Evolutionary conservation across 2,888 invertebrate genomes (phyloP), one percentile per base, ranked within the genome.

Genomic region (Mesorhabditis belari): DNA sequence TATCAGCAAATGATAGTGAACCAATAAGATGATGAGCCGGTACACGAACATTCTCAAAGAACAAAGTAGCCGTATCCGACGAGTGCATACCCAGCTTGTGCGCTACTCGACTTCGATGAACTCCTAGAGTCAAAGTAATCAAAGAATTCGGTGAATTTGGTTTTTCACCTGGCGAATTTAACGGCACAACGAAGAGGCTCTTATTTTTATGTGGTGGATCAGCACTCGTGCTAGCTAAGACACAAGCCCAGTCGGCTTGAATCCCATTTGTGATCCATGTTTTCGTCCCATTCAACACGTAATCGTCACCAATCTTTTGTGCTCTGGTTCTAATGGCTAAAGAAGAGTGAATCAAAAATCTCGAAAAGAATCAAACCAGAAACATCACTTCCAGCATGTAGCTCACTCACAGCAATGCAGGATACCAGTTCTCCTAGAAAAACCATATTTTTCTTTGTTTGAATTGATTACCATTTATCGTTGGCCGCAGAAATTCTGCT

Each of bases 251-350:
- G 75, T 86, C 86, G 0, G 85, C 86, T 73, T 86, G 73, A 23
- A 79, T 74, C 0, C 84, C 85, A 70, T 84, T 86, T 3, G 86
- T 85, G 51, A 83, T 86, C 86, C 86, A 86, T 85, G 85, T 85
- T 73, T 86, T 86, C 25, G 82, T 81, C 0, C 86, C 86, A 73
- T 85, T 86, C 49, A 86, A 86, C 17, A 86, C 78, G n/a, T 82
- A 70, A 67, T 84, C 84, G 62, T 81, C 82, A 12, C 83, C 83
- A 44, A 81, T 70, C 60, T 81, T 79, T 27, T 80, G 81, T 6
- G 86, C 86, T 49, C 69, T 82, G 2, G 86, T 86, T 69, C 82
- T 69, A 35, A 85, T 83, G 58, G 81, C 84, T 83, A 67, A 59
- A 74, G 64, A 51, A 53, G 12, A 9, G 12, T 9, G 12, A 51